Base-by-base conservation (phyloP, 2,797 vertebrate genomes). In the Notolepis coatsorum region DNA sequence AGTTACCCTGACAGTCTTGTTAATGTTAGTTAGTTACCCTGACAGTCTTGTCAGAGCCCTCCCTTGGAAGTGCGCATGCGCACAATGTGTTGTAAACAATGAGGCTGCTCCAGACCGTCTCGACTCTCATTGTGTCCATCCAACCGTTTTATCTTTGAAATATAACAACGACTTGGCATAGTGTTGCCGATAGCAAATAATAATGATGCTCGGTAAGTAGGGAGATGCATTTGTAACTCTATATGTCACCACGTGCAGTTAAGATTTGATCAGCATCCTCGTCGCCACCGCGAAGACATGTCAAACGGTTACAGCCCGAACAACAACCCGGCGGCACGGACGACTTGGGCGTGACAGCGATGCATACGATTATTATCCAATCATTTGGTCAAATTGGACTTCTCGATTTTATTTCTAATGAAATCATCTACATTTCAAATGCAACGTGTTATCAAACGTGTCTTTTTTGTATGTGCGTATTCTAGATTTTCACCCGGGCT, bases 1-100 rank as follows among this genome's bases (percentile, higher is more conserved):
- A n/a, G n/a, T n/a, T n/a, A n/a, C n/a, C n/a, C n/a, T n/a, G n/a
- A n/a, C n/a, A n/a, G n/a, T n/a, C n/a, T n/a, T n/a, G n/a, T n/a
- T n/a, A n/a, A n/a, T n/a, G n/a, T n/a, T n/a, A n/a, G n/a, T n/a
- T n/a, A n/a, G n/a, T n/a, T n/a, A n/a, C n/a, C n/a, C n/a, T n/a
- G n/a, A n/a, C n/a, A n/a, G n/a, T n/a, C n/a, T n/a, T n/a, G n/a
- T n/a, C n/a, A n/a, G 73, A 39, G 71, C 86, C 82, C 88, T 87
- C 79, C 88, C 85, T 89, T 76, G 35, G 60, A 65, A 80, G 45
- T 75, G 88, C 57, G 90, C 92, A 91, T 90, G 92, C 91, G 92
- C 86, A 80, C 3, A 78, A 31, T 42, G 68, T 74, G 85, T 92
- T 90, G 91, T 93, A 93, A 93, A 93, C 92, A 93, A 93, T 91